Evolutionary conservation across 2,113 vertebrate genomes (phyloP).

Genomic region (Macquaria australasica): DNA sequence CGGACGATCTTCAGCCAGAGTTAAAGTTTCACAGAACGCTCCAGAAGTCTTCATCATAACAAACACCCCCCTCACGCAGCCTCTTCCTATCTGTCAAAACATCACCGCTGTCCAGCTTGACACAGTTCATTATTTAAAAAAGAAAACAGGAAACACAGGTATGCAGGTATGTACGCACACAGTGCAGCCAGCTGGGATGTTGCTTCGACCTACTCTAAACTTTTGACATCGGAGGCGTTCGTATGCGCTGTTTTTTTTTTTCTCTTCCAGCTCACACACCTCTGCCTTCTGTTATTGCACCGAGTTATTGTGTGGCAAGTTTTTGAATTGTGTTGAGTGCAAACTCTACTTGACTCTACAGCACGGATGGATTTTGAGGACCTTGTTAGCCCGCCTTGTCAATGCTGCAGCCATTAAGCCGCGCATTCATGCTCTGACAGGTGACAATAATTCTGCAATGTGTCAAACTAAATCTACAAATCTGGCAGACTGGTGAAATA

Average conservation of each 20-base stretch:
- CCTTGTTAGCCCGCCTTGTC: slow-evolving; percentile 40
- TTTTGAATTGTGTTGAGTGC: slow-evolving; percentile 37
- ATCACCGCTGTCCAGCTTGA: slow-evolving; percentile 41
- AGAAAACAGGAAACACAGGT: slow-evolving; percentile 49
- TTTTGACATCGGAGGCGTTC: slow-evolving; percentile 59
- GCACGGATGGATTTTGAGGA: slow-evolving; percentile 60
- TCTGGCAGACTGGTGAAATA: slow-evolving; percentile 32
- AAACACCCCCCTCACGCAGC: slow-evolving; percentile 32
- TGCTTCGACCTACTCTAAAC: slow-evolving; percentile 21
- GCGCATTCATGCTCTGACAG: slow-evolving; percentile 22
- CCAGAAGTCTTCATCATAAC: slow-evolving; percentile 33
- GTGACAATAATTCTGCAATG: slow-evolving; percentile 26
- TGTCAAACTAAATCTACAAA: slow-evolving; percentile 44
- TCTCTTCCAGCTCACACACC: slow-evolving; percentile 29
- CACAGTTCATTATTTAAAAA: slow-evolving; percentile 48
- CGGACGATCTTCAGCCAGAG: slow-evolving; percentile 6
- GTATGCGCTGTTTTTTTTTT: slow-evolving; percentile 35
- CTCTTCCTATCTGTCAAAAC: slow-evolving; percentile 38
- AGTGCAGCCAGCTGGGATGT: slow-evolving; percentile 57
- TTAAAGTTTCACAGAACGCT: slow-evolving; percentile 9
- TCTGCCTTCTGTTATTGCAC: slow-evolving; percentile 65
- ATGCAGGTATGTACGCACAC: slow-evolving; percentile 48
- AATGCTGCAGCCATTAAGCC: slow-evolving; percentile 25
- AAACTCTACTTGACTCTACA: slow-evolving; percentile 55
- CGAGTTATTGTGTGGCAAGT: slow-evolving; percentile 59